Conservation (phyloP, 2,888 invertebrate species). For the Lycocerus yunnanus region DNA sequence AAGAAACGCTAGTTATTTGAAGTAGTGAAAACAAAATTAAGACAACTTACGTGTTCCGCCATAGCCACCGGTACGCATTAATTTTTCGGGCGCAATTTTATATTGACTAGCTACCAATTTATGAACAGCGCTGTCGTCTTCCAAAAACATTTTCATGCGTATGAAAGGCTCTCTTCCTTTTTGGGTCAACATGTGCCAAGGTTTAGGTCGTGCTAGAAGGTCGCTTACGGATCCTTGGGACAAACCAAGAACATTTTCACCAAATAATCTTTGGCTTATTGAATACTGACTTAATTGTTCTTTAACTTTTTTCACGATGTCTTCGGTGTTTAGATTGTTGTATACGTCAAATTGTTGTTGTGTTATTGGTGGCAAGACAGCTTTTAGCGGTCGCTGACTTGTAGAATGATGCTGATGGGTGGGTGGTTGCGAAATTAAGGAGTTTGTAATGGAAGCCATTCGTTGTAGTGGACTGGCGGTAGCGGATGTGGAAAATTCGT, state of each 20-base stretch:
- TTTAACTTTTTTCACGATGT: slow-evolving; percentile 95
- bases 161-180: slow-evolving; percentile 97
- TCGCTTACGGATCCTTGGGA: slow-evolving; percentile 98
- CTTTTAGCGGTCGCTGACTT: slow-evolving; percentile 89
- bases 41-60: slow-evolving; percentile 73
- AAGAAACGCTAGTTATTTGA: not conserved
- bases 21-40: slow-evolving; percentile 36
- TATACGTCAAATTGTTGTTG: slow-evolving; percentile 99
- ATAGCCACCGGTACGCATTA: slow-evolving; percentile 95
- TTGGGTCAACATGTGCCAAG: slow-evolving; percentile 98
- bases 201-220: slow-evolving; percentile 94
- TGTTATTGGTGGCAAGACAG: slow-evolving; percentile 96
- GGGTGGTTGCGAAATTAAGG: slow-evolving; percentile 88
- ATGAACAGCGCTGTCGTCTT: slow-evolving; percentile 94
- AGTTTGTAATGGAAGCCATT: slow-evolving; percentile 98
- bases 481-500: slow-evolving; percentile 78
- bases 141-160: slow-evolving; percentile 96
- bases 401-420: slow-evolving; percentile 84
- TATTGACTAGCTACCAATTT: slow-evolving; percentile 96
- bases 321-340: slow-evolving; percentile 97
- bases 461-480: slow-evolving; percentile 93
- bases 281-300: slow-evolving; percentile 94
- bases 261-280: slow-evolving; percentile 96
- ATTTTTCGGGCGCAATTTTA: slow-evolving; percentile 96
- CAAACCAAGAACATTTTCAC: slow-evolving; percentile 95